Evolutionary conservation across 2,797 vertebrate species (phyloP).

Genomic region (Tangara arthus): DNA sequence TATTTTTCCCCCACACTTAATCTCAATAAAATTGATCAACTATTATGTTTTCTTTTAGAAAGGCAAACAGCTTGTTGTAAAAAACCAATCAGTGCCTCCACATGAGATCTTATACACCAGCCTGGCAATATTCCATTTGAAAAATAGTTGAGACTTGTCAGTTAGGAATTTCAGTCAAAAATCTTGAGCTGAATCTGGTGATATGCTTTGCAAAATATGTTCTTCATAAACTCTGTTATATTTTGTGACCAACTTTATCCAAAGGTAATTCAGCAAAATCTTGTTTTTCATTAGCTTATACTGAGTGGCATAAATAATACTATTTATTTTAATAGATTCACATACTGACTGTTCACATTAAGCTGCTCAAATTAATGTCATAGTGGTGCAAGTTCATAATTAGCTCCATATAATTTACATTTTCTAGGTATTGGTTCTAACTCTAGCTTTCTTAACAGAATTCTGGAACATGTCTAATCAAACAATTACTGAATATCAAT

Average conservation of each 20-base stretch:
- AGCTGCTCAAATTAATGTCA: background rate
- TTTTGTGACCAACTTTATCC: background rate
- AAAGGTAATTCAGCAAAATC: background rate
- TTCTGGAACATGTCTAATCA: background rate
- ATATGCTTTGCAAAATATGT: background rate
- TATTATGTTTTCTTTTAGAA: background rate
- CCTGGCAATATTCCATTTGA: background rate
- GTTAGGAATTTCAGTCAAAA: background rate
- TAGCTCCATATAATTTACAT: background rate
- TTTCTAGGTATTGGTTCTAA: background rate
- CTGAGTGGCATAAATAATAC: background rate
- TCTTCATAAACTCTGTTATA: background rate
- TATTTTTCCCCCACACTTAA: background rate
- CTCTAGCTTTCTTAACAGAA: background rate
- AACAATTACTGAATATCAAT: slow-evolving; percentile 23
- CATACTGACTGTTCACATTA: background rate
- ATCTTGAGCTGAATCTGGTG: background rate
- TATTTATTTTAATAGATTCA: background rate
- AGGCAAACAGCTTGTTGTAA: background rate
- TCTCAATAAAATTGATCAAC: background rate
- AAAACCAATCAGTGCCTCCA: accelerated
- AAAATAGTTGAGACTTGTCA: background rate
- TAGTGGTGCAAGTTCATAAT: background rate
- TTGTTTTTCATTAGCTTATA: background rate
- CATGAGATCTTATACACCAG: background rate